Conservation (phyloP, 2,797 vertebrate species). For the Botia almorhae region DNA sequence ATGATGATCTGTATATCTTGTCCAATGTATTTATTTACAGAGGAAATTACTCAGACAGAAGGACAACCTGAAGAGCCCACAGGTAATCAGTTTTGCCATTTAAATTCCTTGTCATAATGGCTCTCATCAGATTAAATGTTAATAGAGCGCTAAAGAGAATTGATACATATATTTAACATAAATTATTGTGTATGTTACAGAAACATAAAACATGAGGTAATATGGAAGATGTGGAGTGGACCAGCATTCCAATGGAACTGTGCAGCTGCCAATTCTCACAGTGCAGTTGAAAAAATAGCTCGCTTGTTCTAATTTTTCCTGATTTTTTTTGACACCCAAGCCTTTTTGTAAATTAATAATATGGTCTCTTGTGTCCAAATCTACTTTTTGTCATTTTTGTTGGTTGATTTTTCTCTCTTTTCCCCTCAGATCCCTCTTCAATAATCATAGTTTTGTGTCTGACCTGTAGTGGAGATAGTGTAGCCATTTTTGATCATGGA, state of each 20-base stretch:
- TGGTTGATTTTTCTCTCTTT: not conserved
- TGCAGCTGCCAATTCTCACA: conserved; percentile 63
- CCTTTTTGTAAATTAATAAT: conserved; percentile 26
- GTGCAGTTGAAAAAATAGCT: conserved; percentile 56
- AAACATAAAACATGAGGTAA: conserved; percentile 74
- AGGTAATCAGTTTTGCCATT: conserved; percentile 64
- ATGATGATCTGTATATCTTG: not conserved
- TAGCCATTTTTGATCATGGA: conserved; percentile 20
- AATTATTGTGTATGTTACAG: conserved; percentile 60
- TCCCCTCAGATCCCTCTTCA: not conserved
- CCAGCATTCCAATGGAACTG: conserved; percentile 67
- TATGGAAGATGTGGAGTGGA: conserved; percentile 66
- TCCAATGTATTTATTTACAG: conserved; percentile 46
- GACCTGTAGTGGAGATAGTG: conserved; percentile 18
- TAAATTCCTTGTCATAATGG: not conserved
- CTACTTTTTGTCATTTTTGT: conserved; percentile 2
- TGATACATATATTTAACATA: not conserved
- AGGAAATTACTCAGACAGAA: conserved; percentile 62
- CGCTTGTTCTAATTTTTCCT: not conserved
- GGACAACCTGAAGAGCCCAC: conserved; percentile 67
- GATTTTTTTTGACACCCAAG: not conserved
- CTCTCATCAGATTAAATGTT: not conserved
- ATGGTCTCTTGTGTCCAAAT: conserved; percentile 39
- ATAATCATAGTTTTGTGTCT: conserved; percentile 26
- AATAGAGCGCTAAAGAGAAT: not conserved